phyloP scores from a whole-genome alignment of 2,888 invertebrate genomes.

The Morpho achilles region DNA sequence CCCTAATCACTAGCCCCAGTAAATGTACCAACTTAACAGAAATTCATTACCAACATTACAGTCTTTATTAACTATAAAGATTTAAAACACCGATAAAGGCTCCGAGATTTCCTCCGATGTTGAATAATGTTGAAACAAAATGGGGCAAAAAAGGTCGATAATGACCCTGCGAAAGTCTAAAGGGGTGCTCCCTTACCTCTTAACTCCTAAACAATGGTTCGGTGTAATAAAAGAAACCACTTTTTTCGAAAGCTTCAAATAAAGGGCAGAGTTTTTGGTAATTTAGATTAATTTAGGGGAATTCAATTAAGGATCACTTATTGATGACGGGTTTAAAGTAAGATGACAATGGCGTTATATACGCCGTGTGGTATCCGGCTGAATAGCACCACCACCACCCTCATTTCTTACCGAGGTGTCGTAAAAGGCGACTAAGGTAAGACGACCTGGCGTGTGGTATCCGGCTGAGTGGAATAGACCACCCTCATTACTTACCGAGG shows the following conservation, averaged over 20 bases:
- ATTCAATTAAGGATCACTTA: conserved; percentile 30
- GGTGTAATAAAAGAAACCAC: conserved; percentile 68
- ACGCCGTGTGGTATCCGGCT: too few species aligned
- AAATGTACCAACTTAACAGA: background rate
- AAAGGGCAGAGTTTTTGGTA: conserved; percentile 32
- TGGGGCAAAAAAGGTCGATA: conserved; percentile 57
- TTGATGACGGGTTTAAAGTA: background rate
- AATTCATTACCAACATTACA: background rate
- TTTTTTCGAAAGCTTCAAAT: conserved; percentile 49
- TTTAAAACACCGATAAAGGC: conserved; percentile 19
- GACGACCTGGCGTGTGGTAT: too few species aligned
- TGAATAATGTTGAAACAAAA: conserved; percentile 54
- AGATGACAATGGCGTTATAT: too few species aligned
- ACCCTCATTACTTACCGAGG: too few species aligned
- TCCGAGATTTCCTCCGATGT: conserved; percentile 22
- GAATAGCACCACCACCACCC: too few species aligned
- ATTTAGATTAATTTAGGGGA: conserved; percentile 51
- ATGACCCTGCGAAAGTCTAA: conserved; percentile 64
- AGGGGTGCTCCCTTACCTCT: conserved; percentile 57
- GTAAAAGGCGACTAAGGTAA: too few species aligned
- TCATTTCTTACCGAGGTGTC: too few species aligned
- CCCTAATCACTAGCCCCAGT: too few species aligned
- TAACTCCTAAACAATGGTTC: conserved; percentile 72
- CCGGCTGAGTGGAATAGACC: too few species aligned
- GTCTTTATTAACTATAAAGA: conserved; percentile 26